A percentile compares a stretch with the other conserved stretches of the same genome.
phyloP scores from a whole-genome alignment of 2,797 vertebrate species.

The Hirundo rustica region DNA sequence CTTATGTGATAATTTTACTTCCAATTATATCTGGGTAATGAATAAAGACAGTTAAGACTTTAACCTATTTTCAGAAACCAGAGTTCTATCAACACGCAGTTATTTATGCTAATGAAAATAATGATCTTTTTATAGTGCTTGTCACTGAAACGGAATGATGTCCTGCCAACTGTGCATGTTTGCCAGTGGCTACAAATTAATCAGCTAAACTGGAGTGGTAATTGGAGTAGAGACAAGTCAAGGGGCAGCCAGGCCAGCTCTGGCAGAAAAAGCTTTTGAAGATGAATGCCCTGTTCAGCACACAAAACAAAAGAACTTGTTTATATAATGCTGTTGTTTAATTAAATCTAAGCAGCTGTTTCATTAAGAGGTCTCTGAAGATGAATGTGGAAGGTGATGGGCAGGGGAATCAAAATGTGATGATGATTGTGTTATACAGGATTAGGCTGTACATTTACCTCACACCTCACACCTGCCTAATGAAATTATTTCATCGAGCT shows the following conservation, averaged over 20 bases:
- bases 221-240: constrained; percentile 69
- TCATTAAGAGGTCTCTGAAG: constrained; percentile 55
- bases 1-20: constrained; percentile 61
- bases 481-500: not conserved
- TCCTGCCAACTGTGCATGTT: constrained; percentile 69
- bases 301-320: constrained; percentile 56
- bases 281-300: constrained; percentile 21
- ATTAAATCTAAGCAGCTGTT: constrained; percentile 66
- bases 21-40: constrained; percentile 68
- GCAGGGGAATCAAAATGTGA: constrained; percentile 37
- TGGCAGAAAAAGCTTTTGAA: constrained; percentile 58
- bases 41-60: constrained; percentile 67
- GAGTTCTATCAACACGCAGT: constrained; percentile 68
- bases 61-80: constrained; percentile 69
- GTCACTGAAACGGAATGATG: constrained; percentile 67
- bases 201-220: constrained; percentile 70
- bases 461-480: constrained; percentile 49
- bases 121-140: constrained; percentile 74
- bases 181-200: constrained; percentile 75
- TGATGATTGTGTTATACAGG: constrained; percentile 15
- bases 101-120: constrained; percentile 77
- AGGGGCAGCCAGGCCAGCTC: constrained; percentile 55
- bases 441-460: not conserved
- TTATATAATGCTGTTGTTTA: constrained; percentile 62
- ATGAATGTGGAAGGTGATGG: constrained; percentile 44